Evolutionary conservation across 2,113 vertebrate species (phyloP).

Genomic region (Malaclemys terrapin): DNA sequence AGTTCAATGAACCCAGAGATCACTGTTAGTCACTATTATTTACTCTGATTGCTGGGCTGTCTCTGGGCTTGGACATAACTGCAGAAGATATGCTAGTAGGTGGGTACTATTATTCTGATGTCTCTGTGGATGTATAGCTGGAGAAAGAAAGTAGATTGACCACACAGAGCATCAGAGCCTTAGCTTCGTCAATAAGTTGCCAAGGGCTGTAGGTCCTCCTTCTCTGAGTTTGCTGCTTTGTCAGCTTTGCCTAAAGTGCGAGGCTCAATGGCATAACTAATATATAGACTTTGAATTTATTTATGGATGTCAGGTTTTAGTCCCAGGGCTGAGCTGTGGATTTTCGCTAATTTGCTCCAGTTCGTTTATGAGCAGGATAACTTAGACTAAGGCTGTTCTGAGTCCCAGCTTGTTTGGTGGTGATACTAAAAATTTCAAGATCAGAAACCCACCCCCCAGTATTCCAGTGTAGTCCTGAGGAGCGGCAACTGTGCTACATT

Average conservation of each 20-base stretch:
- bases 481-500: rapidly evolving
- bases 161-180: background rate
- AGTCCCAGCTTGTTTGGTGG: background rate
- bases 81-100: background rate
- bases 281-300: background rate
- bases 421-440: rapidly evolving
- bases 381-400: background rate
- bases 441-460: background rate
- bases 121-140: background rate
- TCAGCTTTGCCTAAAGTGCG: rapidly evolving
- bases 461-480: background rate
- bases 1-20: background rate
- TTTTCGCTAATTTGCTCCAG: background rate
- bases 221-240: background rate
- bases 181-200: rapidly evolving
- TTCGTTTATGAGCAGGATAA: background rate
- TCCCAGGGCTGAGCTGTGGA: background rate
- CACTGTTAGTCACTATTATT: rapidly evolving
- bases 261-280: rapidly evolving
- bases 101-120: background rate
- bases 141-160: background rate
- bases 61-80: background rate
- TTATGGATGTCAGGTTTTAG: background rate
- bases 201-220: rapidly evolving
- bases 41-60: background rate